Base-by-base conservation (phyloP, 2,888 invertebrate species). In the Leptura quadrifasciata region DNA sequence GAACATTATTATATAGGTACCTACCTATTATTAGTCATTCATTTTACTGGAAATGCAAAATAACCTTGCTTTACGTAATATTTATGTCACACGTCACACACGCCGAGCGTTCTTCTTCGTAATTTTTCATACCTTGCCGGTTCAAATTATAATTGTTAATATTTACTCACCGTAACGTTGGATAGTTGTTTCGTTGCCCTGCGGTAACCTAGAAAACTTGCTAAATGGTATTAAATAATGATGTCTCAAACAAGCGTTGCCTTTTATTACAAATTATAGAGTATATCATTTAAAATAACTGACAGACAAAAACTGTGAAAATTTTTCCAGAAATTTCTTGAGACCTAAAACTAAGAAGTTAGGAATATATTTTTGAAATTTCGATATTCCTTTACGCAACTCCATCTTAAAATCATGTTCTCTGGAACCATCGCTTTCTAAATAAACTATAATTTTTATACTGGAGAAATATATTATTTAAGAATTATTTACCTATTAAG, bases 11-110 rank as follows among this genome's bases (percentile, higher is more conserved):
- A n/a, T 47, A 39, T 20, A 63, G 17, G 17, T 57, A 68, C n/a
- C 52, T 68, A 57, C 17, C 24, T 57, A 47, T n/a, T 12, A 55
- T 68, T 55, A 68, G 68, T 68, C 68, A 68, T n/a, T 27, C 12
- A 20, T 20, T 57, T 55, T 27, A 10, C n/a, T 27, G n/a, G 27
- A 35, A 68, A 68, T 27, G 68, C 57, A 68, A 52, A 65, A 27
- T 58, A 58, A 65, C 65, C 31, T 68, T 57, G 68, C 68, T 52
- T 60, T 65, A 21, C 47, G 57, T 68, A 68, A 68, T 57, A 68
- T 27, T 68, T 35, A 55, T 31, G 68, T 55, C 57, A 35, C 35
- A 17, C 31, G 52, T 24, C 57, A n/a, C 18, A 68, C 35, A 35
- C 21, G 17, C 24, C 68, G 24, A 27, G 57, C 18, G 68, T 57